Evolutionary conservation across 37 sponge, comb jelly and placozoan species (phyloP), one percentile per base, ranked within the genome.

Genomic region (Dysidea cf. avara): DNA sequence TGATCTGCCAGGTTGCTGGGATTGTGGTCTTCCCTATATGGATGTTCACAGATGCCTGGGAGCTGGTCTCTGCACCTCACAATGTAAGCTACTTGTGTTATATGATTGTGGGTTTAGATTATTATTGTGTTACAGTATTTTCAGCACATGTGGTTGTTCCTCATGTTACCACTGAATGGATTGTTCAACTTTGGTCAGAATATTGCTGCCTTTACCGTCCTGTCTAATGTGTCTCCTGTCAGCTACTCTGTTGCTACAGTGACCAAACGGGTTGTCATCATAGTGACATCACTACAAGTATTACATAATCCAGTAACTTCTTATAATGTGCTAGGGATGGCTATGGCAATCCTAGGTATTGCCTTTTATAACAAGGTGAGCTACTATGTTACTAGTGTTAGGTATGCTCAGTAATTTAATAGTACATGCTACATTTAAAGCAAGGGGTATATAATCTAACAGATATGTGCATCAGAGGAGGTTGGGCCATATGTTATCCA

Each of bases 201-300:
- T 59, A 74, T 92, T 4, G 72, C 82, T 25, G 91, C 94, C 40
- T 94, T 94, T 71, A 86, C 64, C 48, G 71, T 94, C 50, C 62
- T 94, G 22, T 85, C 87, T 0, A 36, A 72, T 6, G 79, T 94
- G 24, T 66, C 90, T 25, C 89, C 94, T 0, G 76, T 91, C 38
- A 86, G 91, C 80, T 94, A 94, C 61, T 82, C 91, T 13, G 80
- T 94, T 4, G 94, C 91, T 26, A 94, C 82, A 49, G 78, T 65
- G 59, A 79, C 82, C 55, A 94, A 94, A 71, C 72, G 94, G 74
- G 90, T 94, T 11, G 72, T 86, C 3, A 71, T 94, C 5, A 94
- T 94, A 34, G 30, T 33, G 7, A 53, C 37, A 2, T 94, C 94
- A 2, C 72, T 94, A 36, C 53, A 83, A 32, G 20, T 90, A 24